Percentiles rank a stretch among this genome's conserved stretches.
These are phyloP conservation scores for Paracyclopina nana DNA, from an alignment of 1,140 invertebrate species.

Conservation along the genomic window DNA sequence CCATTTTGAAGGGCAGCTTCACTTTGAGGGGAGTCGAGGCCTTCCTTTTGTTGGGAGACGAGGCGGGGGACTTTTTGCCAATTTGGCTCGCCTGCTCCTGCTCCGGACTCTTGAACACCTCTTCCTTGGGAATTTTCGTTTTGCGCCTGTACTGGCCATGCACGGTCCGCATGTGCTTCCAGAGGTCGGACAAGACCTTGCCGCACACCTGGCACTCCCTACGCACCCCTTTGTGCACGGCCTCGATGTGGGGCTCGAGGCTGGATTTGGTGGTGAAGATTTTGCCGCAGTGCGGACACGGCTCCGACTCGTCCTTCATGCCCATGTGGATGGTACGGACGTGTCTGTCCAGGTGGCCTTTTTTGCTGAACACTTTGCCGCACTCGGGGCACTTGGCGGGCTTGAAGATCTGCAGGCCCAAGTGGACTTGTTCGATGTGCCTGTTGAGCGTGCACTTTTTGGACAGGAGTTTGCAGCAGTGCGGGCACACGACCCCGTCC, in stretches of 20 bases:
- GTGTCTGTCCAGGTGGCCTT: conserved; percentile 15
- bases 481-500: conserved; percentile 12
- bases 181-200: conserved; percentile 14
- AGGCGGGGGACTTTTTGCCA: too few relatives aligned
- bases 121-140: conserved; percentile 15
- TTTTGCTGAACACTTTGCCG: conserved; percentile 14
- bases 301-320: conserved; percentile 12
- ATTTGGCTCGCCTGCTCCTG: too few relatives aligned
- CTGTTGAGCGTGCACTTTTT: conserved; percentile 16
- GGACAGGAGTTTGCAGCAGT: conserved; percentile 6
- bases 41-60: too few relatives aligned
- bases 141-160: conserved; percentile 10
- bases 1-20: too few relatives aligned
- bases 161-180: conserved; percentile 15
- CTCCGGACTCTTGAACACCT: too few relatives aligned
- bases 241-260: conserved; percentile 14
- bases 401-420: conserved; percentile 16
- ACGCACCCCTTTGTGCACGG: conserved; percentile 15
- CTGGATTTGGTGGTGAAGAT: conserved; percentile 13
- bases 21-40: too few relatives aligned
- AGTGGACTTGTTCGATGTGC: conserved; percentile 15
- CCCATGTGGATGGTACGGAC: conserved; percentile 15
- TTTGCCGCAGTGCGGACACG: conserved; percentile 15
- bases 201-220: conserved; percentile 7
- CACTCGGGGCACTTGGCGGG: conserved; percentile 11